Evolutionary conservation across 2,888 invertebrate species (phyloP).

Genomic region (Tenthredo scrophulariae): DNA sequence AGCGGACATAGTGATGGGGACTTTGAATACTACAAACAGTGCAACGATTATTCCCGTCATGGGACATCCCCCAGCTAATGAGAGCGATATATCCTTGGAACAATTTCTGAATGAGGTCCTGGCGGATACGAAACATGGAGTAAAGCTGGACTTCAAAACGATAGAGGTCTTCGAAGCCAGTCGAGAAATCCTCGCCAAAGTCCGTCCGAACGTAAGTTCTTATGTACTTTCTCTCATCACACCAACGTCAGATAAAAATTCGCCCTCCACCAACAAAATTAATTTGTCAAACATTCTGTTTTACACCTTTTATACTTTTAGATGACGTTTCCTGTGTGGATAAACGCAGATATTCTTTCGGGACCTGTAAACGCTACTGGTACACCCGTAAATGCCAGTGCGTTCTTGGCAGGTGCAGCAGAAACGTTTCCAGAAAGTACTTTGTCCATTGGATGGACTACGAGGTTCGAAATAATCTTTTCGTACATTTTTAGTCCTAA

Average conservation of each 20-base stretch:
- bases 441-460: constrained; percentile 93
- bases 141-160: constrained; percentile 94
- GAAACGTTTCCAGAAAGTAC: constrained; percentile 83
- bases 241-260: background rate
- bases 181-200: constrained; percentile 77
- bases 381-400: constrained; percentile 82
- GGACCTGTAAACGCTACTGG: constrained; percentile 85
- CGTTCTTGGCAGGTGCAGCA: constrained; percentile 83
- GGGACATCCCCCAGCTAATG: constrained; percentile 89
- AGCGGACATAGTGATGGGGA: constrained; percentile 90
- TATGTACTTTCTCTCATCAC: background rate
- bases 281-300: background rate
- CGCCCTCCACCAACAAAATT: background rate
- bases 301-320: constrained; percentile 72
- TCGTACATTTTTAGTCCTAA: constrained; percentile 13
- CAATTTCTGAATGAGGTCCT: constrained; percentile 85
- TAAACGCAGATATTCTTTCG: constrained; percentile 91
- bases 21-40: constrained; percentile 75
- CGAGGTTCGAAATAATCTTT: constrained; percentile 78
- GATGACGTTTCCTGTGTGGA: constrained; percentile 88
- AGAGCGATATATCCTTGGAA: constrained; percentile 88
- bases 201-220: constrained; percentile 75
- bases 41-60: constrained; percentile 86
- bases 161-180: constrained; percentile 86
- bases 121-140: constrained; percentile 84